Evolutionary conservation across 2,113 vertebrate genomes (phyloP).

Genomic region (Craseonycteris thonglongyai): DNA sequence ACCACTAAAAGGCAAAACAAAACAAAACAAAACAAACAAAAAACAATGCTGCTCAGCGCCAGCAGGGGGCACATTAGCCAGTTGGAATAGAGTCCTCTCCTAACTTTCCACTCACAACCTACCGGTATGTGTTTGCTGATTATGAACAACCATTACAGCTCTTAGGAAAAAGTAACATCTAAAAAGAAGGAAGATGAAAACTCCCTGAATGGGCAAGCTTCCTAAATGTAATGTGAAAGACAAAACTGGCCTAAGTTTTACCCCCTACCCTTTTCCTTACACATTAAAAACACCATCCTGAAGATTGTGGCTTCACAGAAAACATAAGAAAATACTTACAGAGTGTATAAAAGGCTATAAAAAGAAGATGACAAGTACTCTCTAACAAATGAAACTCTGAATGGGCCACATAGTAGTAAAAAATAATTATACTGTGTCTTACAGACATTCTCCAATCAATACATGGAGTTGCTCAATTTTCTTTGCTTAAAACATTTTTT

Average conservation of each 20-base stretch:
- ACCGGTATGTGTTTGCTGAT: background rate
- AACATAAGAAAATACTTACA: background rate
- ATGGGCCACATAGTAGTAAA: background rate
- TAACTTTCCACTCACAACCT: background rate
- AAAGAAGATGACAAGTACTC: background rate
- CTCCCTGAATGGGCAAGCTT: background rate
- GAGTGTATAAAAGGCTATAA: background rate
- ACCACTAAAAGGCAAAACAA: background rate
- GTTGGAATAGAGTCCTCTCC: no score
- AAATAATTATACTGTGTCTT: background rate
- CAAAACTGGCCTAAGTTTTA: background rate
- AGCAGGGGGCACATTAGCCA: background rate
- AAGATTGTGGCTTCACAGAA: background rate
- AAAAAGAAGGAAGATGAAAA: background rate
- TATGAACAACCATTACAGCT: background rate
- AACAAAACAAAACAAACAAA: background rate
- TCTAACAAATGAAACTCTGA: background rate
- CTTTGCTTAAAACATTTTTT: background rate
- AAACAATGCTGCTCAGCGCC: background rate
- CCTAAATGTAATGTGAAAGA: background rate
- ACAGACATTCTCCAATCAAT: background rate
- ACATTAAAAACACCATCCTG: background rate
- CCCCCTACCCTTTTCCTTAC: accelerated
- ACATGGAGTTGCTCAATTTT: background rate
- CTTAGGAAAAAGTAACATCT: background rate